Evolutionary conservation across 2,113 vertebrate genomes (phyloP), one percentile per base, ranked within the genome.

Genomic region (Colossoma macropomum): DNA sequence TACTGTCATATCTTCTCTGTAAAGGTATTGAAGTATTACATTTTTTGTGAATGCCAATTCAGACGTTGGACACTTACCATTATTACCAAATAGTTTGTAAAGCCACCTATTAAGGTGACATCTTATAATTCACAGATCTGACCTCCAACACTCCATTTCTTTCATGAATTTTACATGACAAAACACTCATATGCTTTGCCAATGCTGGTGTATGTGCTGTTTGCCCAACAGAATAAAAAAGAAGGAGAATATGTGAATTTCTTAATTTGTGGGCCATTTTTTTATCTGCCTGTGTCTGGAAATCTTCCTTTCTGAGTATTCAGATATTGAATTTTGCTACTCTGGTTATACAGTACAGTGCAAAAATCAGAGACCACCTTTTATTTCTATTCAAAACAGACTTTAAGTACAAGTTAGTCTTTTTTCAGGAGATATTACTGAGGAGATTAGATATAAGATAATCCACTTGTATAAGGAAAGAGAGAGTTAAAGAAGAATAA

Each of bases 11-110:
- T 77, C 71, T 78, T 50, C 28, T 72, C 70, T 15, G 16, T 45
- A 30, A 12, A 71, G 56, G 21, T 28, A 70, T 13, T 69, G 30
- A 84, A 84, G 75, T 75, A 56, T 60, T 71, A n/a, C 32, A 13
- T 62, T 59, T 75, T 32, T 4, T 66, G 32, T 56, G 41, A 68
- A 12, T 21, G 50, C 32, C 34, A 34, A 48, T 70, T 30, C 19
- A 59, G 16, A 62, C 70, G 52, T 83, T 83, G 66, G 32, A 62
- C 52, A 48, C 65, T 74, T 60, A 48, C 13, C 15, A 19, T n/a
- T 38, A n/a, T n/a, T n/a, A n/a, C n/a, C n/a, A n/a, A n/a, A 52
- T 21, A 56, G 52, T 21, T 21, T 56, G 15, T 21, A 21, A 19
- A 56, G 8, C 17, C 52, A 56, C 45, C 45, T 48, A 15, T 48